Evolutionary conservation across 1,140 invertebrate species (phyloP).

Genomic region (Capitella teleta): DNA sequence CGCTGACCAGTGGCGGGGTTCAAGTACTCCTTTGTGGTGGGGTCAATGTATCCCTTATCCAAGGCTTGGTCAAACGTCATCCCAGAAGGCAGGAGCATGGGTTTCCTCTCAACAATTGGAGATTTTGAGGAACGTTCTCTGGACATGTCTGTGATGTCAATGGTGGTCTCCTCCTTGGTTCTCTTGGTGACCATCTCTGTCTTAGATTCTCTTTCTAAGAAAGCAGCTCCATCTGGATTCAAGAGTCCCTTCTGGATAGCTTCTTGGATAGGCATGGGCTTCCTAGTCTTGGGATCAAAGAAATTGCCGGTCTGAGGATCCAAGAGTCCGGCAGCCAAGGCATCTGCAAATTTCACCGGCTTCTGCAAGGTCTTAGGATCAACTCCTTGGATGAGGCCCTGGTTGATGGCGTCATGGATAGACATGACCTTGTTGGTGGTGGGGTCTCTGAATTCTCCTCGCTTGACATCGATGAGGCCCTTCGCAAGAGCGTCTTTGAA

Average conservation of each 20-base stretch:
- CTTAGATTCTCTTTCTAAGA: too few species aligned
- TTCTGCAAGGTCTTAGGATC: conserved; percentile 31
- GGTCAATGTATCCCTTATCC: conserved; percentile 61
- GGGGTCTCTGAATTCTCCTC: conserved; percentile 19
- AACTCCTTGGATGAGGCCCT: conserved; percentile 42
- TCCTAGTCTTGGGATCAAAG: conserved; percentile 65
- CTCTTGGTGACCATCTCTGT: too few species aligned
- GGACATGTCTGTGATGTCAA: too few species aligned
- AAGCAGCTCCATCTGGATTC: conserved; percentile 47
- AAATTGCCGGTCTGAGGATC: conserved; percentile 65
- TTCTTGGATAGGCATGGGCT: conserved; percentile 62
- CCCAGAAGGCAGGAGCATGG: too few species aligned
- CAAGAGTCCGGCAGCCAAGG: conserved; percentile 68
- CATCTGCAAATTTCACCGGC: conserved; percentile 58
- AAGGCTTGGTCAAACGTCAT: conserved; percentile 71
- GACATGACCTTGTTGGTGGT: conserved; percentile 18
- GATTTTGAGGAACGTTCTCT: too few species aligned
- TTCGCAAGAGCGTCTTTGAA: background rate
- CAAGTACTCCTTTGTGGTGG: conserved; percentile 26
- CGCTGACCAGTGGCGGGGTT: background rate
- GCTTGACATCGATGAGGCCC: conserved; percentile 37
- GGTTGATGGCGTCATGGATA: conserved; percentile 27
- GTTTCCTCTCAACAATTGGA: too few species aligned
- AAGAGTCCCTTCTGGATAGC: conserved; percentile 68
- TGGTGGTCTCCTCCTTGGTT: too few species aligned